These are phyloP conservation scores for Palloptera scutellata DNA, from an alignment of 2,888 invertebrate species.

Conservation along the genomic window DNA sequence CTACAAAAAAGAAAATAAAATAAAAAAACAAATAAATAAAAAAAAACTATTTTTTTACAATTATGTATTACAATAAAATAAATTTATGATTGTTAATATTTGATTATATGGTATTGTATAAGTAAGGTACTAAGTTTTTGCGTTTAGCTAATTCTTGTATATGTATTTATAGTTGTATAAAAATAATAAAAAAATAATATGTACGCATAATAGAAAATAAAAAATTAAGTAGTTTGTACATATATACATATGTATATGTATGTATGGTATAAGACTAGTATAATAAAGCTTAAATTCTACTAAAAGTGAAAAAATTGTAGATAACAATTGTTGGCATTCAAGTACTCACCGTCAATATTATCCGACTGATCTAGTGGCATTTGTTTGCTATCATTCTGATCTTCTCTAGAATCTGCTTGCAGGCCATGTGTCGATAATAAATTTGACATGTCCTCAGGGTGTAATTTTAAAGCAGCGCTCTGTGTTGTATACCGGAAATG, in stretches of 20 bases:
- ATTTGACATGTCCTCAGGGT: slow-evolving; percentile 71
- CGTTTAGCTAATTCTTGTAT: not conserved
- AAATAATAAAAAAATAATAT: slow-evolving; percentile 27
- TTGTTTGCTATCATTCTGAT: slow-evolving; percentile 66
- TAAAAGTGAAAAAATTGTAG: not conserved
- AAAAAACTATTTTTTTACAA: too few relatives aligned
- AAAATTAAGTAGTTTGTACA: slow-evolving; percentile 12
- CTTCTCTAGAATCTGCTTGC: slow-evolving; percentile 67
- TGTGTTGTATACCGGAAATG: slow-evolving; percentile 18
- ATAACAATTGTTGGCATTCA: slow-evolving; percentile 2
- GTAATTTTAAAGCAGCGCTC: slow-evolving; percentile 60
- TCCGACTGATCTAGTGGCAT: slow-evolving; percentile 76
- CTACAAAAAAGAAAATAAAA: slow-evolving; percentile 6
- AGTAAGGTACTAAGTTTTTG: not conserved
- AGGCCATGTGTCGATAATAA: slow-evolving; percentile 71
- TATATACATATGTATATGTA: slow-evolving; percentile 11
- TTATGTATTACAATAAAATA: not conserved
- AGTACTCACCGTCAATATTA: slow-evolving; percentile 77
- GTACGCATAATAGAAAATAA: slow-evolving; percentile 29
- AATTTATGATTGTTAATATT: slow-evolving; percentile 17
- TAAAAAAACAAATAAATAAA: too few relatives aligned
- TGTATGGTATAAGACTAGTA: not conserved
- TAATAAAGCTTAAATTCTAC: not conserved
- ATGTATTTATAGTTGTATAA: slow-evolving; percentile 20
- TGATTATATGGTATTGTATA: slow-evolving; percentile 4